Percentiles rank a stretch among this genome's conserved stretches.
phyloP scores from a whole-genome alignment of 2,113 vertebrate species.

The Aphyosemion australe region DNA sequence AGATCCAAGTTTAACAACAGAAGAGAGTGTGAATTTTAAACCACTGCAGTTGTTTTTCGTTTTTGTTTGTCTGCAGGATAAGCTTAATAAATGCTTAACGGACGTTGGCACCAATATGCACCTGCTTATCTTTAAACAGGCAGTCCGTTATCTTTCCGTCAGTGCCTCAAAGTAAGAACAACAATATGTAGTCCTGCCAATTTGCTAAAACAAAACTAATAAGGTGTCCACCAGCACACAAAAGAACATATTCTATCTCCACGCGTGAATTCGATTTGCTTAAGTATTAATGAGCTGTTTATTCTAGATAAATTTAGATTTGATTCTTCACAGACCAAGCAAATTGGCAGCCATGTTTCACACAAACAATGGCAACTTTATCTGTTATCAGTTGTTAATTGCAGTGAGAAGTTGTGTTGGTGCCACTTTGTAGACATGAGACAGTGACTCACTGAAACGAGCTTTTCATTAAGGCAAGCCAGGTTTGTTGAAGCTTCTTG shows the following conservation, averaged over 20 bases:
- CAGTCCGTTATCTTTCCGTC: constrained; percentile 22
- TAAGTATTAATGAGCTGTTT: constrained; percentile 33
- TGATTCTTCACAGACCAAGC: constrained; percentile 12
- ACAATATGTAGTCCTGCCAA: neutral
- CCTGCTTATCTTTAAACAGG: constrained; percentile 37
- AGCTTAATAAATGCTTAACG: constrained; percentile 13
- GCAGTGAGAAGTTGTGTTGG: constrained; percentile 24
- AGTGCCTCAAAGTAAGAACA: constrained; percentile 17
- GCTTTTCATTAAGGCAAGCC: neutral
- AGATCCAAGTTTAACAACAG: constrained; percentile 28
- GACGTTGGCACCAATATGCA: constrained; percentile 13
- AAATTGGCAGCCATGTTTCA: constrained; percentile 32
- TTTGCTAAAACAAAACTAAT: neutral
- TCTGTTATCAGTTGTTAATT: constrained; percentile 52
- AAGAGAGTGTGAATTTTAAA: constrained; percentile 10
- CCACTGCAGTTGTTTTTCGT: neutral
- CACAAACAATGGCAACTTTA: constrained; percentile 24
- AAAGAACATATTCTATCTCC: constrained; percentile 39
- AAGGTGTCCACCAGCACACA: constrained; percentile 22
- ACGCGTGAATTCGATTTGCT: constrained; percentile 38
- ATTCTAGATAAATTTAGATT: constrained; percentile 39
- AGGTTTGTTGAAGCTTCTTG: too few species aligned
- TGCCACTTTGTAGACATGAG: constrained; percentile 25
- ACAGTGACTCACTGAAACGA: constrained; percentile 1
- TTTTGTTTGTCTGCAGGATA: constrained; percentile 12